Percentiles rank a stretch among this genome's conserved stretches.
These are phyloP conservation scores for Helobdella robusta DNA, from an alignment of 2,888 invertebrate species.

Conservation along the genomic window DNA sequence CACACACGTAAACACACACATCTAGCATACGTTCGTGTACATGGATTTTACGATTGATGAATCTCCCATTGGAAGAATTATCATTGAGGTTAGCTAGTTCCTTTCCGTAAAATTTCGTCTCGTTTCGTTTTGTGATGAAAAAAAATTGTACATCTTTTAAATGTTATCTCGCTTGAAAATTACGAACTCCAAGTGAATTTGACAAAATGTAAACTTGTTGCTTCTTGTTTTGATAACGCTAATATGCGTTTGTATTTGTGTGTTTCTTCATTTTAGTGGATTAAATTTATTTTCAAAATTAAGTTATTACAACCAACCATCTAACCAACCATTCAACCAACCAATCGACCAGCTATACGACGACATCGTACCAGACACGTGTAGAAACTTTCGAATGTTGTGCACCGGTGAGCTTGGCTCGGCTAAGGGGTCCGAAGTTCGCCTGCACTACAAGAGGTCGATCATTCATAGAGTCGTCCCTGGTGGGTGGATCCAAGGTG, in stretches of 20 bases:
- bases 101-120: too few relatives aligned
- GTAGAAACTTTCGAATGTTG: constrained; percentile 61
- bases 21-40: constrained; percentile 38
- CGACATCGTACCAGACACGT: constrained; percentile 70
- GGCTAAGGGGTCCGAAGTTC: constrained; percentile 38
- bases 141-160: too few relatives aligned
- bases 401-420: constrained; percentile 47
- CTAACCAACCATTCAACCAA: constrained; percentile 6
- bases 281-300: neutral
- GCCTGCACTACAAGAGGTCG: constrained; percentile 53
- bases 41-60: constrained; percentile 44
- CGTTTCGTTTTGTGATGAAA: too few relatives aligned
- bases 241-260: too few relatives aligned
- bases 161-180: too few relatives aligned
- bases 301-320: neutral
- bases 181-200: too few relatives aligned
- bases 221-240: too few relatives aligned
- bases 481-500: constrained; percentile 65
- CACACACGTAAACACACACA: too few relatives aligned
- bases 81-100: constrained; percentile 49
- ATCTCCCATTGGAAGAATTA: constrained; percentile 41
- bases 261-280: too few relatives aligned
- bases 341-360: constrained; percentile 38
- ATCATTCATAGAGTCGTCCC: constrained; percentile 60
- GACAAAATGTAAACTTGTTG: too few relatives aligned